phyloP scores from a whole-genome alignment of 2,888 invertebrate genomes.

The Creontiades dilutus region DNA sequence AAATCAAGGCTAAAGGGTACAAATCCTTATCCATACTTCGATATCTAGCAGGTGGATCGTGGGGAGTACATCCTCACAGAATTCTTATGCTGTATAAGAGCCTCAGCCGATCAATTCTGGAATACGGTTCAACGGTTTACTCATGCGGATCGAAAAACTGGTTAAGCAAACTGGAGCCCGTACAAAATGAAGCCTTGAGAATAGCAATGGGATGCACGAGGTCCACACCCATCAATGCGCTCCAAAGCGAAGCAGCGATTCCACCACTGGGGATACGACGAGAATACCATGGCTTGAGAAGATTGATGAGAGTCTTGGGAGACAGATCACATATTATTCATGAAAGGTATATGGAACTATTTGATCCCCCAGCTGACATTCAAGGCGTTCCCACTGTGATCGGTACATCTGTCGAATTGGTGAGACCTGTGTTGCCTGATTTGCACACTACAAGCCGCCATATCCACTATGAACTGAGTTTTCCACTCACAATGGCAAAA shows the following conservation, averaged over 20 bases:
- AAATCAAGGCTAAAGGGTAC: not conserved
- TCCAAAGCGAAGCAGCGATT: not conserved
- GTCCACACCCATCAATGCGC: slow-evolving; percentile 12
- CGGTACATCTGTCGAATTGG: not conserved
- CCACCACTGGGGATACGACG: not conserved
- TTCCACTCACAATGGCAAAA: not conserved
- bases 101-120: not conserved
- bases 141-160: not conserved
- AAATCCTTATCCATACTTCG: not conserved
- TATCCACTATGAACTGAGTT: not conserved
- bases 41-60: not conserved
- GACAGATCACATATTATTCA: not conserved
- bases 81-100: not conserved
- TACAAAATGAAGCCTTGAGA: not conserved
- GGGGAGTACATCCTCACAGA: not conserved
- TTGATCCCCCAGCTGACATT: not conserved
- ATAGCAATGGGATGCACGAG: not conserved
- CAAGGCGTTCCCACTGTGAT: not conserved
- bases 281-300: not conserved
- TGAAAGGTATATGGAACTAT: not conserved
- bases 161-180: not conserved
- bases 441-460: not conserved
- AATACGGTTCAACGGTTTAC: not conserved
- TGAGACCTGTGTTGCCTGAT: not conserved
- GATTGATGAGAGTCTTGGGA: not conserved